These are phyloP conservation scores for Mustelus asterias DNA, from an alignment of 2,113 vertebrate genomes.

Conservation along the genomic window DNA sequence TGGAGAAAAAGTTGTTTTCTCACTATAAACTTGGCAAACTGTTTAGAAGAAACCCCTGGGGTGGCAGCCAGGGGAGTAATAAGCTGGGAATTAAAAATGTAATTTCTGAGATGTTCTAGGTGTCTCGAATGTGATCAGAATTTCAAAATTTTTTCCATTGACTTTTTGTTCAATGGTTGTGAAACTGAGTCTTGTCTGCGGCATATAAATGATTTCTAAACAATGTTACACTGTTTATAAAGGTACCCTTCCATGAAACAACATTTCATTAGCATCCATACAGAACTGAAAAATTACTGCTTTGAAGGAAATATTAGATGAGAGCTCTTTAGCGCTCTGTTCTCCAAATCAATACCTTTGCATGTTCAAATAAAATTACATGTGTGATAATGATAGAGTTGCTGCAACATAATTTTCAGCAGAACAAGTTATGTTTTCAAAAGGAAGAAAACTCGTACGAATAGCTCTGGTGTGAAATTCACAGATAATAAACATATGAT, in stretches of 20 bases:
- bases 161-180: background rate
- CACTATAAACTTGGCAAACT: background rate
- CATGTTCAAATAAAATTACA: slow-evolving; percentile 11
- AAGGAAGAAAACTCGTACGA: background rate
- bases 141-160: background rate
- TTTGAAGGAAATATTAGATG: slow-evolving; percentile 5
- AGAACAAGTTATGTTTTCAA: background rate
- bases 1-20: background rate
- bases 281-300: background rate
- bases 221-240: background rate
- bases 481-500: slow-evolving; percentile 33
- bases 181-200: no score
- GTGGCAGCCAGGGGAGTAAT: background rate
- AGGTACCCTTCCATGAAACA: background rate
- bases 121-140: background rate
- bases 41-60: background rate
- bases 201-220: background rate
- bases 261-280: background rate
- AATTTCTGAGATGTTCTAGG: background rate
- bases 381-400: slow-evolving; percentile 10
- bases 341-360: slow-evolving; percentile 12
- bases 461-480: background rate
- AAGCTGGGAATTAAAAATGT: background rate
- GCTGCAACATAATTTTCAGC: slow-evolving; percentile 5
- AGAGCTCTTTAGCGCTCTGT: background rate